A percentile compares a stretch with the other conserved stretches of the same genome.
Conservation (phyloP, 2,888 invertebrate species). For the Gryllus longicercus region DNA sequence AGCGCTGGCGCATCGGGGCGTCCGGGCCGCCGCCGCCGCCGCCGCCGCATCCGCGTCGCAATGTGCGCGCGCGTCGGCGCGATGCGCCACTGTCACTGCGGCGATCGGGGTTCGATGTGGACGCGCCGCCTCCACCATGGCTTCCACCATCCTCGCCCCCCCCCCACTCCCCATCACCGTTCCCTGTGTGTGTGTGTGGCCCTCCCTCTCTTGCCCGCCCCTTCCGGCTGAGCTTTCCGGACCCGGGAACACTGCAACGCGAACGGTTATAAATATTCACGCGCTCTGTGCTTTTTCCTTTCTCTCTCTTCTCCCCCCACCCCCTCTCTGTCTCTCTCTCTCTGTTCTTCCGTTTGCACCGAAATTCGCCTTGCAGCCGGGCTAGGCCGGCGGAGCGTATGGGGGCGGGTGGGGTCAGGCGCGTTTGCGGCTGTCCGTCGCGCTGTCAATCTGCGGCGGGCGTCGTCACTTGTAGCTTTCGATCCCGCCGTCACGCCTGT, state of each 20-base stretch:
- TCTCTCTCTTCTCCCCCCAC: background rate
- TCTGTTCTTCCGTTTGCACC: too few species aligned
- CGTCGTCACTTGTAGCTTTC: too few species aligned
- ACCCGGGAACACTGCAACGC: background rate
- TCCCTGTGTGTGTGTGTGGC: too few species aligned
- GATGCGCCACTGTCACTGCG: background rate
- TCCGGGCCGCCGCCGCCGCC: too few species aligned
- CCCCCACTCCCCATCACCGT: background rate
- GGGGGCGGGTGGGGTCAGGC: background rate
- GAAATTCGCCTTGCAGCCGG: too few species aligned
- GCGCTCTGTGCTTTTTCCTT: background rate
- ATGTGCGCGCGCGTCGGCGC: background rate
- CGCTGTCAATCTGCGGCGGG: background rate
- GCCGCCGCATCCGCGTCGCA: background rate
- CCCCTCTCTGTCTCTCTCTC: background rate
- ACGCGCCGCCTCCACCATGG: background rate
- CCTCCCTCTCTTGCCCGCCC: background rate
- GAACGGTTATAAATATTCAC: conserved; percentile 1
- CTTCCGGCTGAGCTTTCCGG: background rate
- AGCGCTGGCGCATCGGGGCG: too few species aligned
- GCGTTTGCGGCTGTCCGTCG: background rate
- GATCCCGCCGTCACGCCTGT: too few species aligned
- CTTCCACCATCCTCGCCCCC: background rate
- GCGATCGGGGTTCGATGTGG: background rate
- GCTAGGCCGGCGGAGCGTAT: background rate